phyloP scores from a whole-genome alignment of 2,797 vertebrate species.

The Hemibagrus guttatus region DNA sequence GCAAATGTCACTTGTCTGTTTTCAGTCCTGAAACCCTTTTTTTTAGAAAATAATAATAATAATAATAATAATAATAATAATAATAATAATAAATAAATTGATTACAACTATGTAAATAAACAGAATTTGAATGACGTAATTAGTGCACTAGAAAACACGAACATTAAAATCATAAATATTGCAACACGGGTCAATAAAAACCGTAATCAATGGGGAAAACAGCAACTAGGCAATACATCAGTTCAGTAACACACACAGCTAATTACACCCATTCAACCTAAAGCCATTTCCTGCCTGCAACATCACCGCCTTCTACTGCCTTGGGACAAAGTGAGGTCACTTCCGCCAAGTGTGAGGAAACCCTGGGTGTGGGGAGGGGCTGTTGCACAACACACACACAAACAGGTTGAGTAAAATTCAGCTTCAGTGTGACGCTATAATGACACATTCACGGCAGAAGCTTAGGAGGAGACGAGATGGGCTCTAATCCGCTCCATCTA shows the following conservation, averaged over 20 bases:
- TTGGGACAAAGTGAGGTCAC: constrained; percentile 66
- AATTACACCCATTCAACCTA: constrained; percentile 8
- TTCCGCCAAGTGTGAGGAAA: constrained; percentile 69
- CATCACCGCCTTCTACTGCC: constrained; percentile 52
- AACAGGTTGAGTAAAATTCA: neutral
- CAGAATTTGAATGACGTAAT: no score
- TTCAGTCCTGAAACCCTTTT: no score
- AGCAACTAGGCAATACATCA: neutral
- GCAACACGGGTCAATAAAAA: neutral
- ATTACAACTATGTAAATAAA: neutral
- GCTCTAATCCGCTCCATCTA: neutral
- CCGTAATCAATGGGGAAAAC: neutral
- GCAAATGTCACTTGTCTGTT: neutral
- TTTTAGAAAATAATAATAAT: neutral
- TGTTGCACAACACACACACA: constrained; percentile 24
- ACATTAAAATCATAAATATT: neutral
- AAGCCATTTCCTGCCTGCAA: constrained; percentile 25
- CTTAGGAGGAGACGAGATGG: neutral
- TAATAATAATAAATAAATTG: neutral
- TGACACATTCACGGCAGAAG: neutral
- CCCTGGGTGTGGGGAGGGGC: constrained; percentile 47
- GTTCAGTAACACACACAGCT: neutral
- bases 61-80: no score
- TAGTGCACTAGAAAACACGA: neutral
- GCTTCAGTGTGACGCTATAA: neutral